Evolutionary conservation across 2,797 vertebrate genomes (phyloP), one percentile per base, ranked within the genome.

Genomic region (Ispidina picta): DNA sequence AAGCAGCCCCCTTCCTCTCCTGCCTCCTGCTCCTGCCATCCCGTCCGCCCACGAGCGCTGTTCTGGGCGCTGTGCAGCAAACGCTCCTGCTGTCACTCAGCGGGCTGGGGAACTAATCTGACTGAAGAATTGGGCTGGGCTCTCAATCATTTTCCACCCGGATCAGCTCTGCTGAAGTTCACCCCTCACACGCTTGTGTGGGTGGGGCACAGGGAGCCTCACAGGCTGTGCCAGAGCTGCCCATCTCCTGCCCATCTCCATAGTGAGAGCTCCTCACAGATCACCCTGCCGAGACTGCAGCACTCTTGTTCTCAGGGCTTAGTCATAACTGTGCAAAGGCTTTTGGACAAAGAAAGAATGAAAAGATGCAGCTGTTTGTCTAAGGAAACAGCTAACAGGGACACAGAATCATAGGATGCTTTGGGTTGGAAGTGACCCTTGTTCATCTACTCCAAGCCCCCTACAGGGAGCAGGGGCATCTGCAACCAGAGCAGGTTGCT

Each of bases 61-160:
- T 94, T 95, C 91, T 93, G 95, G 93, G 95, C 91, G 28, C 89
- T 93, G 71, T 91, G 80, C 55, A 2, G 90, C 94, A 83, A 94
- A 77, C 60, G 74, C 94, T 91, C 78, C 90, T 93, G 83, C 86
- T 91, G 91, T 93, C 90, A 81, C 91, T 90, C 89, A 49, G 59
- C 73, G 63, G 85, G 91, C 39, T 91, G 90, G 70, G 75, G 56
- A 91, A n/a, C 49, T 52, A 77, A 83, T 82, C 78, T 60, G 63
- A 70, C 74, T 92, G 74, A 59, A 76, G 71, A 88, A 63, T 63
- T 65, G 43, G 59, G 39, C 63, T 76, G 29, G 1, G 13, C 26
- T 68, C 56, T 4, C 12, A 28, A 72, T 49, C 3, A 1, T 13
- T 62, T 28, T 15, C 35, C 18, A 56, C 73, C 51, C 19, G 54